Base-by-base conservation (phyloP, 1,140 invertebrate genomes). In the Halesus radiatus region DNA sequence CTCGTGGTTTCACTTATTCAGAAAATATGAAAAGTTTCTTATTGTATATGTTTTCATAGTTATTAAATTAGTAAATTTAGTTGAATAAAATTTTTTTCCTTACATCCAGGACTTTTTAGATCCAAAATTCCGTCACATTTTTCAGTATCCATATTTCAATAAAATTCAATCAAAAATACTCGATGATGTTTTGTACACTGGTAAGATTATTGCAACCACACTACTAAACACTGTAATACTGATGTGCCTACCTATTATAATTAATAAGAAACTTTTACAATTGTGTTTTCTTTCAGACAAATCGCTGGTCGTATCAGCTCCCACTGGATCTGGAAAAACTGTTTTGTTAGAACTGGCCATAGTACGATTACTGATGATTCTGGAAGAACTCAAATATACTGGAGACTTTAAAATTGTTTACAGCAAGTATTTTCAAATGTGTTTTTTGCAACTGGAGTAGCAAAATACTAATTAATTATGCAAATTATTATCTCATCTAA, bases 271-370 rank as follows among this genome's bases (percentile, higher is more conserved):
- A 13, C 37, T 45, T 8, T 45, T 45, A 45, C 10, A 45, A 13
- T 45, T 45, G 13, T 45, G 8, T 52, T 76, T 64, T 54, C 54
- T 20, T 68, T 83, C 87, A 91, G 94, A 96, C 87, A 91, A 92
- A 84, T 92, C 93, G 5, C 84, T 96, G 62, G 93, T 96, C 6
- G 90, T 96, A 3, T 93, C 93, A 80, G 94, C 95, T 16, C 95
- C 95, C 0, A 96, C 95, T 16, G 95, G 95, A 37, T 94, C 94
- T 16, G 95, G 95, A 37, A 97, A 96, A 89, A 96, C 95, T 0
- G 93, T 92, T 32, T 88, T 96, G 29, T 95, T 96, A 89, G 95
- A 96, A 90, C 87, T 96, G 84, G 94, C 94, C 0, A 94, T 96
- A 60, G 87, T 95, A 5, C 88, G 92, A 80, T 85, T 95, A 16